phyloP scores from a whole-genome alignment of 2,113 vertebrate genomes.

The Boleophthalmus pectinirostris region DNA sequence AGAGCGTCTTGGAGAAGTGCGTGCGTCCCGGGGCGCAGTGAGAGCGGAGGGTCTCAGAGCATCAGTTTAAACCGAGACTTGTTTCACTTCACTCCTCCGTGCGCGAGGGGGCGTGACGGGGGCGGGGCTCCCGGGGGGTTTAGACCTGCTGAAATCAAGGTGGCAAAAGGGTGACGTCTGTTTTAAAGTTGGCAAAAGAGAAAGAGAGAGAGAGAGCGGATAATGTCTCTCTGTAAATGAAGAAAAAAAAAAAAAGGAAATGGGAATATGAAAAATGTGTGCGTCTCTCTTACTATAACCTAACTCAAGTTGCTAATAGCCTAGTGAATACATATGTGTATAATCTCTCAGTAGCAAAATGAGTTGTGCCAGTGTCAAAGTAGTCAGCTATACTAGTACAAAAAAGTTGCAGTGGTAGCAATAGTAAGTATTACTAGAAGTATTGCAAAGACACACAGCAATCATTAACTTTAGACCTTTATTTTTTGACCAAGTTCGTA shows the following conservation, averaged over 20 bases:
- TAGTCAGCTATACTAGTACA: too few relatives aligned
- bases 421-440: too few relatives aligned
- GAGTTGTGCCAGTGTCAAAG: too few relatives aligned
- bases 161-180: slow-evolving; percentile 28
- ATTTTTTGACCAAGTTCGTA: too few relatives aligned
- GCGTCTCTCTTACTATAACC: too few relatives aligned
- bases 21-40: slow-evolving; percentile 17
- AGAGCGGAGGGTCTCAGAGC: slow-evolving; percentile 18
- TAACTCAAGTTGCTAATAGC: too few relatives aligned
- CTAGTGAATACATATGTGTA: too few relatives aligned
- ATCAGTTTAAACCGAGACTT: slow-evolving; percentile 37
- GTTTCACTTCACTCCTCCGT: slow-evolving; percentile 46
- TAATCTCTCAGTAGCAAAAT: neutral
- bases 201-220: neutral
- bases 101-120: slow-evolving; percentile 30
- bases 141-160: slow-evolving; percentile 41
- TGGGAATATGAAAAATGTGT: neutral
- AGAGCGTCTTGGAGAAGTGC: neutral
- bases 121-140: slow-evolving; percentile 22
- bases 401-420: too few relatives aligned
- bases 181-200: slow-evolving; percentile 1
- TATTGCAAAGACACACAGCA: too few relatives aligned
- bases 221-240: neutral
- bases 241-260: neutral
- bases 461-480: too few relatives aligned